Conservation (phyloP, 2,888 invertebrate species). For the Drosophila dives region DNA sequence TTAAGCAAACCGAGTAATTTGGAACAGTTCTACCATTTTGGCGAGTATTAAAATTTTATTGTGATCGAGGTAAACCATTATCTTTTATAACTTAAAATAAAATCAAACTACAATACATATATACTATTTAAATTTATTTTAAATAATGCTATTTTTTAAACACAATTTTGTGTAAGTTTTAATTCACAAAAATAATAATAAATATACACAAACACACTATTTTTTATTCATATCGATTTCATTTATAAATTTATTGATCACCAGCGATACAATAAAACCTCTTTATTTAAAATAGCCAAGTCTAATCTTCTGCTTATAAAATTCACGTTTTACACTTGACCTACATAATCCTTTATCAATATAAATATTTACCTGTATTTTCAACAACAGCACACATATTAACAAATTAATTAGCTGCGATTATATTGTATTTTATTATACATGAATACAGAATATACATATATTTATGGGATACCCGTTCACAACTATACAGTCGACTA, state of each 20-base stretch:
- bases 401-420: slow-evolving; percentile 7
- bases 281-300: slow-evolving; percentile 5
- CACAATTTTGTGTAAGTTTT: not conserved
- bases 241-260: not conserved
- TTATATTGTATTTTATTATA: slow-evolving; percentile 6
- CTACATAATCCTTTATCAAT: not conserved
- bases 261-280: not conserved
- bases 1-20: not conserved
- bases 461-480: slow-evolving; percentile 1
- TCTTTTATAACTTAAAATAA: not conserved
- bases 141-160: not conserved
- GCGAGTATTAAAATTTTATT: not conserved
- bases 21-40: slow-evolving; percentile 10
- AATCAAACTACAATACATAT: not conserved
- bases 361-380: slow-evolving; percentile 57
- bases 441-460: not conserved
- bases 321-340: slow-evolving; percentile 1
- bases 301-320: not conserved
- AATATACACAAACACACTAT: not conserved
- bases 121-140: not conserved
- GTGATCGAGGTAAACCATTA: slow-evolving; percentile 8
- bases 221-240: not conserved
- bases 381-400: slow-evolving; percentile 42
- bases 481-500: slow-evolving; percentile 10
- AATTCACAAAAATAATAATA: not conserved